These are phyloP conservation scores for Caenorhabditis doughertyi DNA, from an alignment of 2,888 invertebrate species.

Conservation along the genomic window DNA sequence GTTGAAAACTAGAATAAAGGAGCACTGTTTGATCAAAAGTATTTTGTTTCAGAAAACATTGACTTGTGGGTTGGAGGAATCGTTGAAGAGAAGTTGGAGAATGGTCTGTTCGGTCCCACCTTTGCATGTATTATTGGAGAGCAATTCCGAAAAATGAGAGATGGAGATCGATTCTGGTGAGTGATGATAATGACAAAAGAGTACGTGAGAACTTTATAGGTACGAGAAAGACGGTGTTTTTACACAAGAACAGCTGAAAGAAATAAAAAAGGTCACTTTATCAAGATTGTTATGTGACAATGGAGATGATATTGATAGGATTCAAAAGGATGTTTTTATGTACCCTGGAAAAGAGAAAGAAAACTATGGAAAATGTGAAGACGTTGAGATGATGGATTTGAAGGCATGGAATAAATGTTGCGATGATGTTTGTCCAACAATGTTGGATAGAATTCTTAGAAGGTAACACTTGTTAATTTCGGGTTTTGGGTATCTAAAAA, in stretches of 20 bases:
- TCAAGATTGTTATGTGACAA: constrained; percentile 93
- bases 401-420: constrained; percentile 60
- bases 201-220: constrained; percentile 87
- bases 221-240: constrained; percentile 94
- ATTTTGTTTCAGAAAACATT: constrained; percentile 87
- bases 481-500: background rate
- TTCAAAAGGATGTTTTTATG: constrained; percentile 84
- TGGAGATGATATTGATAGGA: constrained; percentile 90
- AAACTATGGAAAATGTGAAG: constrained; percentile 48
- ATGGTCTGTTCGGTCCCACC: constrained; percentile 93
- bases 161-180: constrained; percentile 94
- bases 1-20: no score
- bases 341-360: constrained; percentile 55
- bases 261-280: constrained; percentile 89
- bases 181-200: no score
- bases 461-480: constrained; percentile 19
- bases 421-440: constrained; percentile 63
- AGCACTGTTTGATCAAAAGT: no score
- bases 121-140: constrained; percentile 94
- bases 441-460: constrained; percentile 60
- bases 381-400: constrained; percentile 46
- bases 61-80: constrained; percentile 98
- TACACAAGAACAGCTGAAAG: constrained; percentile 90
- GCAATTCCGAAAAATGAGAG: constrained; percentile 92
- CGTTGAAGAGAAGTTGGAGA: constrained; percentile 89